Base-by-base conservation (phyloP, 2,888 invertebrate genomes). In the Dexiosoma caninum region DNA sequence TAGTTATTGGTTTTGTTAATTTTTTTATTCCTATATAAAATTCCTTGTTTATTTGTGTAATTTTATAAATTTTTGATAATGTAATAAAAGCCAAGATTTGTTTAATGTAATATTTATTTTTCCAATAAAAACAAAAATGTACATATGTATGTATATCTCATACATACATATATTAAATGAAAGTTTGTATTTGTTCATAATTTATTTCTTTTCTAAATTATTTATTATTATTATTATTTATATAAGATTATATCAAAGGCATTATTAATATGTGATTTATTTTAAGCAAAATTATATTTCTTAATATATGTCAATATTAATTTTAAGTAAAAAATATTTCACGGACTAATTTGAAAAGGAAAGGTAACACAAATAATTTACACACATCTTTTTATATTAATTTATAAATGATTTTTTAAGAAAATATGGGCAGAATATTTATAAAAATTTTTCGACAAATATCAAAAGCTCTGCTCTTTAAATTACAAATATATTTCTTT, bases 211-310 rank as follows among this genome's bases (percentile, higher is more conserved):
- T 64, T 30, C 53, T 72, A 70, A 46, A 55, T 55, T 84, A 79
- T 81, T 71, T 12, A 51, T 69, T 81, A 82, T 81, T 77, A 51
- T 69, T 81, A 82, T 81, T 77, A 30, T 76, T 82, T 62, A 74
- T 78, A 82, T 82, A 69, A 78, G 72, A 82, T 67, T 69, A 76
- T 72, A 77, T 76, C 81, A 67, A 78, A 82, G 78, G 75, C 78
- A 76, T 71, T 80, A 81, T n/a, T 4, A 78, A 82, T 71, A 75
- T 74, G 79, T 69, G 53, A 59, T 76, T 77, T 70, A 57, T 19
- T 70, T 74, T 74, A 83, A 78, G 82, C 84, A 83, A 64, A 57
- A 77, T 66, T 74, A 60, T 10, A 67, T 75, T 70, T 76, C 69
- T 75, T 12, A 27, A 72, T 30, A 71, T 57, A 44, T 46, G 27